Conservation (phyloP, 2,113 vertebrate species). For the Indicator indicator region DNA sequence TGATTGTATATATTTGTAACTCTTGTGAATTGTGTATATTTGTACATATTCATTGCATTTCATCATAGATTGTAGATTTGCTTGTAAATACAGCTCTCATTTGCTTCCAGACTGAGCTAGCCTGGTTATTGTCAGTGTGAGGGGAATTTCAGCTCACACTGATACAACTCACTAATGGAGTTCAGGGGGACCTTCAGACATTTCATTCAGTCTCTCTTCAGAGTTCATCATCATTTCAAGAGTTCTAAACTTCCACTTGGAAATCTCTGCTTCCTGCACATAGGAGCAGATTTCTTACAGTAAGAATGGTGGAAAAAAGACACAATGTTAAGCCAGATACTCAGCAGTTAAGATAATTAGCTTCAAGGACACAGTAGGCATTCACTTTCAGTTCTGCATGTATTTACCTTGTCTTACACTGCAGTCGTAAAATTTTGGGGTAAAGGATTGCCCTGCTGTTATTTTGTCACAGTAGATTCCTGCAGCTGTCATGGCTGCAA, state of each 20-base stretch:
- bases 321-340: background rate
- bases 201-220: background rate
- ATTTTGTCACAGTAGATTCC: background rate
- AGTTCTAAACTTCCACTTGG: background rate
- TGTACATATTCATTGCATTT: no score
- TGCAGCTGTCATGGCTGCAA: background rate
- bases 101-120: no score
- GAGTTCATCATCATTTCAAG: background rate
- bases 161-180: background rate
- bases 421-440: background rate
- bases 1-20: no score
- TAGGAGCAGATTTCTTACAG: background rate
- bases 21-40: no score
- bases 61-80: no score
- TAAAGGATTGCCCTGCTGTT: background rate
- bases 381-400: background rate
- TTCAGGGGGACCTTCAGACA: conserved; percentile 1
- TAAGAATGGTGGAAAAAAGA: background rate
- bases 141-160: no score
- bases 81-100: no score
- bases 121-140: no score
- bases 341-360: background rate
- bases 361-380: background rate
- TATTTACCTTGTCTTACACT: background rate
- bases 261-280: background rate